Evolutionary conservation across 1,140 invertebrate genomes (phyloP).

Genomic region (Thrips palmi): DNA sequence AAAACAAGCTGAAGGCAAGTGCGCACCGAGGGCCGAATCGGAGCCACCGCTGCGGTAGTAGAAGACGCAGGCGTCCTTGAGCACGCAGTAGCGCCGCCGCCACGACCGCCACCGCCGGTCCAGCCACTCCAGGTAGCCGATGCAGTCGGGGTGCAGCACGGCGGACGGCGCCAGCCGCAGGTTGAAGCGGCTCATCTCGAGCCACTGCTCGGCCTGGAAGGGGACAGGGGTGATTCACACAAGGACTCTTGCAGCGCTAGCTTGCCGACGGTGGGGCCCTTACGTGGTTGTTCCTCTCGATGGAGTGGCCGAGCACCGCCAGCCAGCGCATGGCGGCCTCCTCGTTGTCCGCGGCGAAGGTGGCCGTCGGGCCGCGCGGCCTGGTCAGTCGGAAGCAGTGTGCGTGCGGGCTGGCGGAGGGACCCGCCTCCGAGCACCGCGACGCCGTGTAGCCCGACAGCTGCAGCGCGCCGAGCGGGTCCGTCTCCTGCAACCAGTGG

Average conservation of each 20-base stretch:
- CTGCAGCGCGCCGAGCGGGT: slow-evolving; percentile 77
- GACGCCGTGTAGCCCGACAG: slow-evolving; percentile 63
- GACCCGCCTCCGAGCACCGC: slow-evolving; percentile 34
- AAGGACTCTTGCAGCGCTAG: neutral
- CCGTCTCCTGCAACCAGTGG: slow-evolving; percentile 42
- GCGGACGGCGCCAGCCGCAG: slow-evolving; percentile 46
- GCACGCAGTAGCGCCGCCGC: slow-evolving; percentile 80
- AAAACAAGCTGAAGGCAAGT: neutral
- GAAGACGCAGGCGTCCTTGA: slow-evolving; percentile 89
- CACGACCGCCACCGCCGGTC: slow-evolving; percentile 61
- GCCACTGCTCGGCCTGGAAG: slow-evolving; percentile 51
- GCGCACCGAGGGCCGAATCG: slow-evolving; percentile 63
- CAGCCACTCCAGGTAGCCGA: slow-evolving; percentile 73
- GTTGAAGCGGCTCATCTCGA: slow-evolving; percentile 50
- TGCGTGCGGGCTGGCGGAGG: too few relatives aligned
- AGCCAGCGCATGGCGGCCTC: slow-evolving; percentile 57
- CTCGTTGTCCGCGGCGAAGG: slow-evolving; percentile 62
- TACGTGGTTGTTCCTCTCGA: slow-evolving; percentile 19
- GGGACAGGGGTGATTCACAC: neutral
- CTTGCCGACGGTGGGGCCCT: neutral
- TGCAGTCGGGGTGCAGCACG: slow-evolving; percentile 70
- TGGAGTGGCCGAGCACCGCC: slow-evolving; percentile 36
- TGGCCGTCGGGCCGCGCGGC: slow-evolving; percentile 52
- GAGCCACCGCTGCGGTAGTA: slow-evolving; percentile 80
- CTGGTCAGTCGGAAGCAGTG: slow-evolving; percentile 55